A percentile compares a stretch with the other conserved stretches of the same genome.
Evolutionary conservation across 2,888 invertebrate genomes (phyloP).

Genomic region (Phaedon cochleariae): DNA sequence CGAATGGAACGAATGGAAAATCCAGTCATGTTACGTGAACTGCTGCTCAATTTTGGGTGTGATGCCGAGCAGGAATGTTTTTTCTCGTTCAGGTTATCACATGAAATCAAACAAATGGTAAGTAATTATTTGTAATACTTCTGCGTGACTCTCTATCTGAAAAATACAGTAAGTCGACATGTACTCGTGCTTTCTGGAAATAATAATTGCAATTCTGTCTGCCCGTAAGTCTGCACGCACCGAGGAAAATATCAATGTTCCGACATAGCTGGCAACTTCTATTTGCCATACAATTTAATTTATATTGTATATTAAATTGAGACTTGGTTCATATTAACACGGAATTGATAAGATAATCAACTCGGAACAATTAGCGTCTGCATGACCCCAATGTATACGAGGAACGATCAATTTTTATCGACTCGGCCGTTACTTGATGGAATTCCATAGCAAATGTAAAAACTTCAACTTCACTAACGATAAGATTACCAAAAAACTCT

Average conservation of each 20-base stretch:
- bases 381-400: too few relatives aligned
- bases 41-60: constrained; percentile 17
- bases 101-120: constrained; percentile 53
- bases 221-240: constrained; percentile 60
- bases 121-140: constrained; percentile 58
- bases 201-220: constrained; percentile 58
- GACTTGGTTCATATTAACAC: neutral
- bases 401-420: too few relatives aligned
- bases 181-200: constrained; percentile 54
- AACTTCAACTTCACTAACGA: too few relatives aligned
- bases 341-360: neutral
- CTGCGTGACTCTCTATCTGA: constrained; percentile 56
- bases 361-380: too few relatives aligned
- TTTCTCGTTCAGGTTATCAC: constrained; percentile 45
- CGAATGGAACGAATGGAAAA: too few relatives aligned
- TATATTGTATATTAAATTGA: neutral
- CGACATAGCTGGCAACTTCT: constrained; percentile 22
- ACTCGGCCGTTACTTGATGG: too few relatives aligned
- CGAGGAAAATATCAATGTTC: constrained; percentile 34
- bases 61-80: constrained; percentile 20
- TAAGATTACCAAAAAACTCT: too few relatives aligned
- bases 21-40: constrained; percentile 3
- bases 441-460: too few relatives aligned
- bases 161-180: constrained; percentile 54
- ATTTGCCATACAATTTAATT: neutral